Conservation (phyloP, 2,888 invertebrate genomes). For the Leptinotarsa rubiginosa region DNA sequence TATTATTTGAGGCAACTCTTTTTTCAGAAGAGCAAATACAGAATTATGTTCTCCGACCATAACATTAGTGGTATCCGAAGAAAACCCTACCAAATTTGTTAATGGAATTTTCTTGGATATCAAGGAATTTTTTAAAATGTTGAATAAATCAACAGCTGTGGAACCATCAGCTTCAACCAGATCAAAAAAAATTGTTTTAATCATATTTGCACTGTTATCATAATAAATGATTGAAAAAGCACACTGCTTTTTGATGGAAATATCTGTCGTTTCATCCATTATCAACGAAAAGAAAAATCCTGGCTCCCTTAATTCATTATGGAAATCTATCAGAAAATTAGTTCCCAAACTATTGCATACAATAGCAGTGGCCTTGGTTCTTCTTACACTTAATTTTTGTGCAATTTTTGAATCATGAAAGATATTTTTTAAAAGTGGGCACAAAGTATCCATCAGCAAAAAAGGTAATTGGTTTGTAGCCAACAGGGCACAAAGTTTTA, state of each 20-base stretch:
- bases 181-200: constrained; percentile 34
- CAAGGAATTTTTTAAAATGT: constrained; percentile 21
- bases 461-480: constrained; percentile 23
- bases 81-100: constrained; percentile 32
- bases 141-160: constrained; percentile 26
- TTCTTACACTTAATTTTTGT: constrained; percentile 31
- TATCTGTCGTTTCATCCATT: constrained; percentile 33
- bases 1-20: constrained; percentile 47
- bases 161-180: constrained; percentile 27
- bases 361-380: constrained; percentile 39
- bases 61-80: constrained; percentile 36
- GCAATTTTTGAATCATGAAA: constrained; percentile 43
- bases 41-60: constrained; percentile 33
- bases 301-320: constrained; percentile 13
- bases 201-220: constrained; percentile 22
- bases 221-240: constrained; percentile 32
- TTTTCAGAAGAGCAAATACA: constrained; percentile 28
- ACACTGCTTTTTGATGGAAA: constrained; percentile 33
- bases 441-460: constrained; percentile 36
- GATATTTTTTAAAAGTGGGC: constrained; percentile 31
- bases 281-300: constrained; percentile 29
- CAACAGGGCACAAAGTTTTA: constrained; percentile 14
- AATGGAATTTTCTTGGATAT: constrained; percentile 26
- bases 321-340: constrained; percentile 15
- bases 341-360: constrained; percentile 14